Percentiles rank a stretch among this genome's conserved stretches.
Evolutionary conservation across 1,140 invertebrate species (phyloP).

Genomic region (Euschistus heros): DNA sequence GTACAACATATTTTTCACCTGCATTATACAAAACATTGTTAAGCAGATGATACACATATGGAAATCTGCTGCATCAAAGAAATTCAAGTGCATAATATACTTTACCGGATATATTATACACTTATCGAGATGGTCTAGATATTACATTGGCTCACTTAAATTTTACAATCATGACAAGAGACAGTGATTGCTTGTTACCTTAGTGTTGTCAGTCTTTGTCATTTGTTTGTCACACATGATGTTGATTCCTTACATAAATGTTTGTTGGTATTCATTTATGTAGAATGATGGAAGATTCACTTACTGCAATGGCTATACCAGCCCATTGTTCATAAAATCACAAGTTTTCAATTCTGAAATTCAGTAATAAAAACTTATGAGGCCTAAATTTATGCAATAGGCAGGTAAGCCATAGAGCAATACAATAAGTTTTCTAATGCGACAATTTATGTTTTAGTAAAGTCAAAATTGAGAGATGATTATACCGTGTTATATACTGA

Average conservation of each 20-base stretch:
- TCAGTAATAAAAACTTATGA: conserved; percentile 3
- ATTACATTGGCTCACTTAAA: neutral
- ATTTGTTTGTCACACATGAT: conserved; percentile 15
- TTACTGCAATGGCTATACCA: conserved; percentile 5
- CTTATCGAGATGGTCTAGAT: conserved; percentile 4
- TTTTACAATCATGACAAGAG: conserved; percentile 19
- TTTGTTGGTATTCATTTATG: neutral
- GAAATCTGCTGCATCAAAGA: conserved; percentile 1
- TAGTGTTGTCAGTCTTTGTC: conserved; percentile 23
- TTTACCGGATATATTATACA: conserved; percentile 13
- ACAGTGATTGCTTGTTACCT: conserved; percentile 25
- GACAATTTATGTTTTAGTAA: neutral
- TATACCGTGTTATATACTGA: conserved; percentile 16
- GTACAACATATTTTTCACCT: neutral
- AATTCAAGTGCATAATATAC: conserved; percentile 1
- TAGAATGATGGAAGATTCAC: conserved; percentile 12
- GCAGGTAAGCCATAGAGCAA: conserved; percentile 14
- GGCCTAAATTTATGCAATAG: conserved; percentile 15
- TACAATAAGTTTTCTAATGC: conserved; percentile 1
- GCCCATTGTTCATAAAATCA: conserved; percentile 16
- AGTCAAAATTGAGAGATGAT: neutral
- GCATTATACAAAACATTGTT: conserved; percentile 6
- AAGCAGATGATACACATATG: conserved; percentile 4
- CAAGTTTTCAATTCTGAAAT: conserved; percentile 1
- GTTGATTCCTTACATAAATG: conserved; percentile 4